These are phyloP conservation scores for Prosopocoilus inquinatus DNA, from an alignment of 2,888 invertebrate genomes.

Conservation along the genomic window DNA sequence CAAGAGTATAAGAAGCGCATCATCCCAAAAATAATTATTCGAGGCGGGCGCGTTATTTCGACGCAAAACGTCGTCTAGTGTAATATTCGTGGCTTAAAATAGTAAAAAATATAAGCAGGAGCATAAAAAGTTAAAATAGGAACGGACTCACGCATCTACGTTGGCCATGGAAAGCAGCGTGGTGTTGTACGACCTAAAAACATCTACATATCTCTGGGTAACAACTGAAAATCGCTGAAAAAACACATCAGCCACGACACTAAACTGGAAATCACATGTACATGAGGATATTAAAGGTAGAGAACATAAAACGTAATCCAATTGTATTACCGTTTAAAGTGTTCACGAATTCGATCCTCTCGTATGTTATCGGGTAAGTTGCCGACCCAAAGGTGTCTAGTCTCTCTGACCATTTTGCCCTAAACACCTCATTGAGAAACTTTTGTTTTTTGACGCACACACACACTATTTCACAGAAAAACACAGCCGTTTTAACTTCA, in stretches of 20 bases:
- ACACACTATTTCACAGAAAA: conserved; percentile 45
- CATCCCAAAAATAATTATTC: too few species aligned
- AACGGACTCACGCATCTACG: conserved; percentile 28
- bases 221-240: neutral
- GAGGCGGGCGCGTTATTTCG: too few species aligned
- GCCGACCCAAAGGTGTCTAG: conserved; percentile 99
- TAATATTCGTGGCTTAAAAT: too few species aligned
- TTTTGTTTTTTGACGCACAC: conserved; percentile 58
- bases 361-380: conserved; percentile 99
- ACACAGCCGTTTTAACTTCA: conserved; percentile 46
- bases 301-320: conserved; percentile 13
- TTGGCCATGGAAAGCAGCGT: conserved; percentile 21
- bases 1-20: too few species aligned
- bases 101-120: neutral
- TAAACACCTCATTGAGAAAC: conserved; percentile 88
- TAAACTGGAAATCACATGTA: conserved; percentile 1
- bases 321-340: conserved; percentile 87
- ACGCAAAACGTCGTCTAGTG: too few species aligned
- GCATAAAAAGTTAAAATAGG: conserved; percentile 19
- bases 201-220: conserved; percentile 8
- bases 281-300: conserved; percentile 8
- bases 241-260: neutral
- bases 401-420: conserved; percentile 99
- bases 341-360: conserved; percentile 95
- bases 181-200: conserved; percentile 18